Conservation (phyloP, 2,113 vertebrate species). For the Chloropsis cyanopogon region DNA sequence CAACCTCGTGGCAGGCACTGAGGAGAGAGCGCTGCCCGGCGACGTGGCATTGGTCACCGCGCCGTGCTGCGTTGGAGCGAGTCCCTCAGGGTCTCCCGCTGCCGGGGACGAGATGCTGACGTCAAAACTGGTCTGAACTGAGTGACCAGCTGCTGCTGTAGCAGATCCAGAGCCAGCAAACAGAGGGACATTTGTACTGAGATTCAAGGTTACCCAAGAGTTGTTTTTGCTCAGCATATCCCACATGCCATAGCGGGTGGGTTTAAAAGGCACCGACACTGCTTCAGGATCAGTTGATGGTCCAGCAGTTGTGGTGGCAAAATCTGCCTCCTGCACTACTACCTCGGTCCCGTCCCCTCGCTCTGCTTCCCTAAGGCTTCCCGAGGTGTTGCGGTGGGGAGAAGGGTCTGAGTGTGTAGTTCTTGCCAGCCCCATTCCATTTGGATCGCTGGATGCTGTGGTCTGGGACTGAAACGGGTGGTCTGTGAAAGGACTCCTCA, state of each 20-base stretch:
- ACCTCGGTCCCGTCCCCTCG: not conserved
- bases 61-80: not conserved
- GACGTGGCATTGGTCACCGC: conserved; percentile 27
- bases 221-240: conserved; percentile 66
- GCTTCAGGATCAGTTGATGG: conserved; percentile 54
- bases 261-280: conserved; percentile 71
- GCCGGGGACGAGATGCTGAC: conserved; percentile 55
- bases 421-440: conserved; percentile 72
- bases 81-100: conserved; percentile 44
- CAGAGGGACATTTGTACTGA: conserved; percentile 60
- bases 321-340: conserved; percentile 23
- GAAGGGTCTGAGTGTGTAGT: conserved; percentile 30
- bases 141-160: conserved; percentile 23
- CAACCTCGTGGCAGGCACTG: conserved; percentile 41
- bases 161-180: conserved; percentile 62
- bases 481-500: conserved; percentile 67
- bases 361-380: conserved; percentile 62
- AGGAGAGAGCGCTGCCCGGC: not conserved
- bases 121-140: conserved; percentile 46
- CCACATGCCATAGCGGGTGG: conserved; percentile 40
- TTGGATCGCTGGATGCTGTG: conserved; percentile 22
- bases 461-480: conserved; percentile 30
- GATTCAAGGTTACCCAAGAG: conserved; percentile 66
- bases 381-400: not conserved
- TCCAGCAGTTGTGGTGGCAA: conserved; percentile 32